These are phyloP conservation scores for Gisinianus flammeolus DNA, from an alignment of 2,888 invertebrate species.

Conservation along the genomic window DNA sequence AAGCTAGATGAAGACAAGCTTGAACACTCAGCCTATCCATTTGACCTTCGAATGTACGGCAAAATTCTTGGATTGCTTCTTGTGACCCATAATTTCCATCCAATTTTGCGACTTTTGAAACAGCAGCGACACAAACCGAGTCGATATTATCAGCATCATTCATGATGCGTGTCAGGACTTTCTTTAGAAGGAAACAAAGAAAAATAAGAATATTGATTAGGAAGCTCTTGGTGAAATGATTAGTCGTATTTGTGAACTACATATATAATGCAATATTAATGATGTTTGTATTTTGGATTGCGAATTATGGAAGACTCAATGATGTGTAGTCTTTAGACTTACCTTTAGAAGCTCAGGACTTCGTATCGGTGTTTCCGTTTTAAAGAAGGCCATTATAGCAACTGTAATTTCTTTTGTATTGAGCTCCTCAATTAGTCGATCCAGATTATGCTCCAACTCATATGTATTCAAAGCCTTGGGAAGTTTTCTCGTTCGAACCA, in stretches of 20 bases:
- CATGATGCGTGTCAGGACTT: conserved; percentile 67
- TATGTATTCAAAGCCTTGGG: conserved; percentile 68
- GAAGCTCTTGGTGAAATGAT: no score
- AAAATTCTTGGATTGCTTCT: conserved; percentile 64
- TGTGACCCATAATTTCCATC: conserved; percentile 53
- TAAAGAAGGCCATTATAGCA: conserved; percentile 79
- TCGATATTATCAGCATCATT: conserved; percentile 66
- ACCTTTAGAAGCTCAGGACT: conserved; percentile 64
- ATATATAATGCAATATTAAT: no score
- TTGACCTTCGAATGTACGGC: conserved; percentile 67
- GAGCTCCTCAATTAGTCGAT: conserved; percentile 66
- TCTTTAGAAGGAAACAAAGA: no score
- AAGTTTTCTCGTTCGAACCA: conserved; percentile 68
- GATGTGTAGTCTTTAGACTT: no score
- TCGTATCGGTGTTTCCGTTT: conserved; percentile 72
- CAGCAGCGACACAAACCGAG: conserved; percentile 71
- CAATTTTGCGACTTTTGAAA: conserved; percentile 61
- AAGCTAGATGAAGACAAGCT: conserved; percentile 71
- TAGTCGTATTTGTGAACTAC: no score
- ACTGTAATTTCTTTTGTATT: conserved; percentile 73
- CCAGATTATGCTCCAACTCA: conserved; percentile 70
- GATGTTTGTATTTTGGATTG: conserved; percentile 58
- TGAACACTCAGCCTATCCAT: conserved; percentile 68
- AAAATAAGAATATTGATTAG: no score
- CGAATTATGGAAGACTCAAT: no score